Evolutionary conservation across 2,113 vertebrate species (phyloP).

Genomic region (Strix uralensis): DNA sequence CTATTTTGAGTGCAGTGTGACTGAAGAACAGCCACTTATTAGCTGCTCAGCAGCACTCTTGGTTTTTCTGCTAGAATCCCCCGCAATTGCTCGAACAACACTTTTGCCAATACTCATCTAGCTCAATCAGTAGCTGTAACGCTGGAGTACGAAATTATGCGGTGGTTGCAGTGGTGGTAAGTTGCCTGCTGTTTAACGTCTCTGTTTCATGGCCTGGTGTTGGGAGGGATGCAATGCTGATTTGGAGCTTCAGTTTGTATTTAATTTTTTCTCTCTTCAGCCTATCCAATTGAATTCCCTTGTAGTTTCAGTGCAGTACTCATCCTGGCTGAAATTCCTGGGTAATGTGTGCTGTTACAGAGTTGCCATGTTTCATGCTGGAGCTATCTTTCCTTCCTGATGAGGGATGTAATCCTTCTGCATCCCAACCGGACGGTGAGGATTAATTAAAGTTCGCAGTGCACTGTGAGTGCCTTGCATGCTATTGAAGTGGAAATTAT

Average conservation of each 20-base stretch:
- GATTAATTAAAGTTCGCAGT: constrained; percentile 5
- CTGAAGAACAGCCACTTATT: constrained; percentile 63
- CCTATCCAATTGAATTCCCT: not conserved
- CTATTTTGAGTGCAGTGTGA: constrained; percentile 50
- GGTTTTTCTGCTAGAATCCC: constrained; percentile 37
- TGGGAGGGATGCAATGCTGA: not conserved
- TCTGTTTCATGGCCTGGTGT: not conserved
- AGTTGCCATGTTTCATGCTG: not conserved
- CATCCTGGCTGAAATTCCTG: not conserved
- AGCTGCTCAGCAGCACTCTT: constrained; percentile 20
- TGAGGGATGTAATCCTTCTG: not conserved
- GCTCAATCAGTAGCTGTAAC: constrained; percentile 28
- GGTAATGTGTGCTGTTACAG: not conserved
- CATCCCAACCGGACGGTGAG: not conserved
- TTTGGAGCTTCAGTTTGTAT: not conserved
- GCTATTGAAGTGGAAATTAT: constrained; percentile 7
- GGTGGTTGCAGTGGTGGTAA: not conserved
- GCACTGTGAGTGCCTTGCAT: not conserved
- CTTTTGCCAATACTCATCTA: constrained; percentile 60
- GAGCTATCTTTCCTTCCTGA: not conserved
- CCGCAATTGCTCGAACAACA: constrained; percentile 14
- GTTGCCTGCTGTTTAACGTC: constrained; percentile 23
- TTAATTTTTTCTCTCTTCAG: not conserved
- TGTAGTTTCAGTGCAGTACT: not conserved
- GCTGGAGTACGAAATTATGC: not conserved